Evolutionary conservation across 2,797 vertebrate genomes (phyloP), one percentile per base, ranked within the genome.

Genomic region (Brotogeris chrysoptera): DNA sequence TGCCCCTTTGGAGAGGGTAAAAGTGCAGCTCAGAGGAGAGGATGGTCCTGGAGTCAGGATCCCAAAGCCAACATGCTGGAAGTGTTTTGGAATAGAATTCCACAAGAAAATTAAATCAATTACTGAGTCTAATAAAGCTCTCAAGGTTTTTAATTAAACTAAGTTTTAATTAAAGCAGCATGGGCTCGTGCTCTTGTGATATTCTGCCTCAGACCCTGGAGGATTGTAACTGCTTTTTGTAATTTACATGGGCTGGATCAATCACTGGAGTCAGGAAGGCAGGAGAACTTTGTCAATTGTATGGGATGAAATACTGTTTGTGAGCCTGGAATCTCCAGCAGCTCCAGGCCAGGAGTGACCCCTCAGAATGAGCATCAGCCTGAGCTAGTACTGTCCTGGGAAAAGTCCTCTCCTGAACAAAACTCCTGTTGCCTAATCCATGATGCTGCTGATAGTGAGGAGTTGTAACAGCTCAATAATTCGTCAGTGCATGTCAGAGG

Each of bases 121-220:
- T 99, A 99, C 97, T n/a, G 73, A 91, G 97, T 98, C 98, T 99
- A 99, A 99, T 99, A 99, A 98, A 98, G 98, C 98, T 97, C 98
- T 98, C 97, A 97, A 94, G 97, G 98, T 97, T 98, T 99, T 99
- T 99, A 99, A 99, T 99, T 99, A 99, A 98, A 98, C 97, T 96
- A 98, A 98, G 98, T 98, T 99, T 97, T 98, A 99, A 99, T 99
- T 99, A 99, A 99, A 98, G 98, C 95, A 96, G 82, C 87, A 86
- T 86, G 97, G 92, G 65, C 83, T 94, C 70, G 20, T 94, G 76
- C 94, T 89, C 93, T 98, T 97, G 98, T 97, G 95, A 98, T 98
- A 98, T 96, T 92, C 96, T 97, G 97, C 78, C 92, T 96, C 93
- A 89, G 96, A 92, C 98, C 97, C 96, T 85, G 73, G 96, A 96